These are phyloP conservation scores for Misgurnus mizolepis DNA, from an alignment of 2,113 vertebrate genomes.

Conservation along the genomic window DNA sequence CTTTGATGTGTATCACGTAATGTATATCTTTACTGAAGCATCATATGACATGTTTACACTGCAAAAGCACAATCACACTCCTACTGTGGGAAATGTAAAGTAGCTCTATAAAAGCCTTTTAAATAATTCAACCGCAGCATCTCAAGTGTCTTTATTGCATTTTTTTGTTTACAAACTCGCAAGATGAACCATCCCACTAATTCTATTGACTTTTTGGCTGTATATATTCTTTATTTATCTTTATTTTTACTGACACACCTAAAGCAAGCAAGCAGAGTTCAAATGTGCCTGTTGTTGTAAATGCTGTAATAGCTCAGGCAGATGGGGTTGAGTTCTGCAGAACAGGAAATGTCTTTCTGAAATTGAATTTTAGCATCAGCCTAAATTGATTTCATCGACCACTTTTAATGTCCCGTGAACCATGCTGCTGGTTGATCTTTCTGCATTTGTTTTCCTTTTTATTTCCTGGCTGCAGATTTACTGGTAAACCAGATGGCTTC, in stretches of 20 bases:
- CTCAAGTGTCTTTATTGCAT: no score
- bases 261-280: not conserved
- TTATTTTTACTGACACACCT: no score
- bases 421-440: not conserved
- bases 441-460: not conserved
- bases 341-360: not conserved
- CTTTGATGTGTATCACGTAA: not conserved
- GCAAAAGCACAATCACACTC: not conserved
- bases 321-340: not conserved
- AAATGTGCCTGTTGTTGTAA: not conserved
- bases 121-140: not conserved
- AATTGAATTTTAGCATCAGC: slow-evolving; percentile 4
- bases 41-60: slow-evolving; percentile 22
- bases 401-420: not conserved
- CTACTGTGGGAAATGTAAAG: slow-evolving; percentile 24
- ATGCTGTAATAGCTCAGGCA: not conserved
- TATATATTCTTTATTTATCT: no score
- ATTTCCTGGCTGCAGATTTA: not conserved
- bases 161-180: no score
- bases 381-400: not conserved
- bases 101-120: slow-evolving; percentile 10
- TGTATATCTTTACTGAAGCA: not conserved
- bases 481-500: slow-evolving; percentile 21
- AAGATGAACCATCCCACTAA: no score
- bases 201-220: no score